A percentile compares a stretch with the other conserved stretches of the same genome.
Evolutionary conservation across 2,888 invertebrate species (phyloP).

Genomic region (Phorcus lineatus): DNA sequence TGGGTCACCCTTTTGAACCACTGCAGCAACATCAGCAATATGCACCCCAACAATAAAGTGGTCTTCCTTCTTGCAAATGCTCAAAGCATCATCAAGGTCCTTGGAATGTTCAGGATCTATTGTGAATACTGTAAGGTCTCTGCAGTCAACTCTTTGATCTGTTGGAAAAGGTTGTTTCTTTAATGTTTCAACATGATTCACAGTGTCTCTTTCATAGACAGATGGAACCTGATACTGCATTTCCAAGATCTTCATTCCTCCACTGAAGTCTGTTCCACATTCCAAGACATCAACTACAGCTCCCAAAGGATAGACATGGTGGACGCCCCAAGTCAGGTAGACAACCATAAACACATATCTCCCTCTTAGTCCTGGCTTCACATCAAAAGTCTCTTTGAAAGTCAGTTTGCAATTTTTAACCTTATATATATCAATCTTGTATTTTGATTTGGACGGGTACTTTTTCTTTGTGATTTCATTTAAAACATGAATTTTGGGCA

Average conservation of each 20-base stretch:
- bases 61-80: conserved; percentile 31
- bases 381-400: conserved; percentile 31
- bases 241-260: conserved; percentile 29
- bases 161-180: background rate
- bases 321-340: conserved; percentile 45
- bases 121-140: conserved; percentile 41
- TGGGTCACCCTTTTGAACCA: conserved; percentile 39
- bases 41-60: conserved; percentile 45
- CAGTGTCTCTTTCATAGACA: background rate
- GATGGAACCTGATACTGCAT: conserved; percentile 35
- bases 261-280: conserved; percentile 31
- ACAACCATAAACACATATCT: conserved; percentile 53
- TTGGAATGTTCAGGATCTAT: conserved; percentile 46
- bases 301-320: conserved; percentile 51
- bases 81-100: conserved; percentile 52
- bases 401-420: conserved; percentile 21
- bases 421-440: conserved; percentile 46
- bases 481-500: conserved; percentile 50
- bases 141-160: conserved; percentile 36
- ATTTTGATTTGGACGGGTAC: conserved; percentile 19
- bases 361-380: conserved; percentile 43
- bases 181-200: background rate
- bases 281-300: conserved; percentile 47
- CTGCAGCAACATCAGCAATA: conserved; percentile 50
- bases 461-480: conserved; percentile 13